Percentiles rank a stretch among this genome's conserved stretches.
phyloP scores from a whole-genome alignment of 2,113 vertebrate genomes.

The Chunga burmeisteri region DNA sequence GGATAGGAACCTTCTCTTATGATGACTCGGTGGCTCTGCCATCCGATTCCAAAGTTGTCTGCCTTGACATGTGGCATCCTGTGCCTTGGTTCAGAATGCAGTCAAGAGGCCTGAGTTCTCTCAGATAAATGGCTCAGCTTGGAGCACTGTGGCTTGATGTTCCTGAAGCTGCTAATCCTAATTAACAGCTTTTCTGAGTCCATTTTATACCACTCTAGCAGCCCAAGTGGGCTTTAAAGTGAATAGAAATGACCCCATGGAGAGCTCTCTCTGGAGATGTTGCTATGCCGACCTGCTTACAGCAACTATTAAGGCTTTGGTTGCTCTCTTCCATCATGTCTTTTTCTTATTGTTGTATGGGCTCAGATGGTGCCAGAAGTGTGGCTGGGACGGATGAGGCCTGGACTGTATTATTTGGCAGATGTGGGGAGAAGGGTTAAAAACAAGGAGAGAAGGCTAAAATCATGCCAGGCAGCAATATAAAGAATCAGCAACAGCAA shows the following conservation, averaged over 20 bases:
- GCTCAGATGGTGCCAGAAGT: neutral
- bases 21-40: neutral
- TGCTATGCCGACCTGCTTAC: conserved; percentile 53
- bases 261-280: conserved; percentile 36
- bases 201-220: conserved; percentile 28
- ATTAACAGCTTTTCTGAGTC: conserved; percentile 39
- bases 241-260: conserved; percentile 44
- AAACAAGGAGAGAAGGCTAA: neutral
- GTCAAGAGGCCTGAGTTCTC: neutral
- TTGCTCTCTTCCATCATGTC: neutral
- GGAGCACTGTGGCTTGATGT: neutral
- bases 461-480: neutral
- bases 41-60: neutral
- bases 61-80: neutral
- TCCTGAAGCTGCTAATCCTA: conserved; percentile 29
- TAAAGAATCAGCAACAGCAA: neutral
- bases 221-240: conserved; percentile 32
- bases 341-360: neutral
- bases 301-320: neutral
- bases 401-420: neutral
- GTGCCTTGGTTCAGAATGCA: neutral
- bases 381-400: neutral
- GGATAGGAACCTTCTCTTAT: neutral
- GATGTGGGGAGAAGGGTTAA: neutral
- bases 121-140: conserved; percentile 3